Evolutionary conservation across 2,113 vertebrate genomes (phyloP).

Genomic region (Brachirus orientalis): DNA sequence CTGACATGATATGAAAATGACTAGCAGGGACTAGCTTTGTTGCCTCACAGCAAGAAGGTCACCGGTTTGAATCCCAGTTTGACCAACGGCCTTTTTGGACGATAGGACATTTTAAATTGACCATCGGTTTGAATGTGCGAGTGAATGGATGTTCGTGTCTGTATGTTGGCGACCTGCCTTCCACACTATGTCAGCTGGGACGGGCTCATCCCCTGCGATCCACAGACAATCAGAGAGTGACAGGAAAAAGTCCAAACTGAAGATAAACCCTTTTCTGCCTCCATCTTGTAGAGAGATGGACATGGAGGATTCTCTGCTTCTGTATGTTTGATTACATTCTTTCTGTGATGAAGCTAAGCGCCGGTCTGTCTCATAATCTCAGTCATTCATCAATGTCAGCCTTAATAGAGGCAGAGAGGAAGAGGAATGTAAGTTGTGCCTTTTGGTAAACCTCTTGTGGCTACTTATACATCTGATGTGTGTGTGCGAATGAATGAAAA

Average conservation of each 20-base stretch:
- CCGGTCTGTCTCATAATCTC: constrained; percentile 65
- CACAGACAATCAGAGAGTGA: not conserved
- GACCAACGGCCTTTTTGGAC: too few relatives aligned
- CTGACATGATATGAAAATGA: too few relatives aligned
- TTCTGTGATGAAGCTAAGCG: constrained; percentile 59
- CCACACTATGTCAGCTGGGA: too few relatives aligned
- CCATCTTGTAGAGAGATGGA: constrained; percentile 27
- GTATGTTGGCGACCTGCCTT: too few relatives aligned
- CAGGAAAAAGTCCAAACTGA: not conserved
- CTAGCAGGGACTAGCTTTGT: too few relatives aligned
- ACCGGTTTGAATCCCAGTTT: too few relatives aligned
- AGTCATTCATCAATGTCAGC: constrained; percentile 69
- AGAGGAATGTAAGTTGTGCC: constrained; percentile 18
- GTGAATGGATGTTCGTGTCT: too few relatives aligned
- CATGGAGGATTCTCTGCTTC: constrained; percentile 11
- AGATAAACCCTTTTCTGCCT: not conserved
- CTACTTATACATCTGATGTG: constrained; percentile 29
- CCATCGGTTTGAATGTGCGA: too few relatives aligned
- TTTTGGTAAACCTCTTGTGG: constrained; percentile 48
- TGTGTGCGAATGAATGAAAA: constrained; percentile 17
- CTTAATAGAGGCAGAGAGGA: constrained; percentile 53
- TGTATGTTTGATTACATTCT: constrained; percentile 57
- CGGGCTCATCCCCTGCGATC: too few relatives aligned
- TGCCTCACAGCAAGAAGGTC: too few relatives aligned
- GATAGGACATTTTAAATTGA: too few relatives aligned